These are phyloP conservation scores for Aphelinus atriplicis DNA, from an alignment of 1,140 invertebrate species.

Conservation along the genomic window DNA sequence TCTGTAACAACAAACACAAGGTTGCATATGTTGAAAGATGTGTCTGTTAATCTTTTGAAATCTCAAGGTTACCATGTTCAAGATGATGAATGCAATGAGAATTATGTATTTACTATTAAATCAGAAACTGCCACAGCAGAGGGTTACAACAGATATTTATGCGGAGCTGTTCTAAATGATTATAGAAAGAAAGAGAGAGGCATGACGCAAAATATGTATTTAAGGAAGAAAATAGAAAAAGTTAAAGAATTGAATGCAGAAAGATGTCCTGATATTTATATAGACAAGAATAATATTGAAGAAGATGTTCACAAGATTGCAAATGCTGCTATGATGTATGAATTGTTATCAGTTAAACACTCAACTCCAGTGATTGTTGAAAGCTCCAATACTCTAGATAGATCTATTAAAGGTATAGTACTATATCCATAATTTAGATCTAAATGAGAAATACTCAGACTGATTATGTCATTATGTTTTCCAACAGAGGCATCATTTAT, in stretches of 20 bases:
- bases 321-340: constrained; percentile 71
- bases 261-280: constrained; percentile 54
- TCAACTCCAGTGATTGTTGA: constrained; percentile 63
- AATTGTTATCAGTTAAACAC: constrained; percentile 73
- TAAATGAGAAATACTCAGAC: constrained; percentile 4
- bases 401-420: constrained; percentile 48
- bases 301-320: constrained; percentile 65
- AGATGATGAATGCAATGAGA: constrained; percentile 45
- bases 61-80: constrained; percentile 48
- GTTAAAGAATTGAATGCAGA: constrained; percentile 60
- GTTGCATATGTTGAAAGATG: constrained; percentile 56
- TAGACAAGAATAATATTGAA: constrained; percentile 43
- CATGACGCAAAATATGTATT: constrained; percentile 59
- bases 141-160: constrained; percentile 53
- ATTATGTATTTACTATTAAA: constrained; percentile 62
- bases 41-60: constrained; percentile 59
- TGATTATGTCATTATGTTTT: constrained; percentile 35
- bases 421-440: not conserved
- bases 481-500: constrained; percentile 73
- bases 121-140: constrained; percentile 55
- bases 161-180: constrained; percentile 65
- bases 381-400: constrained; percentile 10
- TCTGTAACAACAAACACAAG: constrained; percentile 57
- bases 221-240: constrained; percentile 47
- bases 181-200: constrained; percentile 62